phyloP scores from a whole-genome alignment of 2,888 invertebrate species.

The Caenorhabditis sp. region DNA sequence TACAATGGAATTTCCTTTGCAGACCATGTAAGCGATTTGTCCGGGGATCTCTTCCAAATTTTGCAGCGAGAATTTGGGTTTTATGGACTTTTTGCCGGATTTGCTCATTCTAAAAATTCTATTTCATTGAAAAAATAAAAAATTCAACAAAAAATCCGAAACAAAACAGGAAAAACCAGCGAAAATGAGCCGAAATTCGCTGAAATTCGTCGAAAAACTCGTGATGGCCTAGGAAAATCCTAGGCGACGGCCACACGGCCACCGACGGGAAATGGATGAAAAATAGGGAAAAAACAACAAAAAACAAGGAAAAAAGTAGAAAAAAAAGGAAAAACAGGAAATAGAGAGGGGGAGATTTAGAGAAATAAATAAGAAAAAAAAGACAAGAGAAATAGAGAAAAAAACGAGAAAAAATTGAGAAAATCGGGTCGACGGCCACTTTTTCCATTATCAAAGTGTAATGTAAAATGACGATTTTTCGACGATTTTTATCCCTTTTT shows the following conservation, averaged over 20 bases:
- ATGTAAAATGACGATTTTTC: neutral
- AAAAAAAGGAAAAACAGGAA: neutral
- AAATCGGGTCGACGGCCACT: constrained; percentile 24
- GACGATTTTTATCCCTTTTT: constrained; percentile 4
- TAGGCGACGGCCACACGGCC: constrained; percentile 25
- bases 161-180: neutral
- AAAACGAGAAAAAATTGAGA: neutral
- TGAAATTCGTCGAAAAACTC: constrained; percentile 11
- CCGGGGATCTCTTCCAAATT: constrained; percentile 48
- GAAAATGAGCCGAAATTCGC: constrained; percentile 1
- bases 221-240: constrained; percentile 29
- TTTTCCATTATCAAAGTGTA: neutral
- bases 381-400: constrained; percentile 9
- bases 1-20: constrained; percentile 52
- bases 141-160: neutral
- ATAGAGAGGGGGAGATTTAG: neutral
- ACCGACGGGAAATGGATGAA: neutral
- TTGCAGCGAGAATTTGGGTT: constrained; percentile 41
- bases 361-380: neutral
- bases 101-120: constrained; percentile 49
- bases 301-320: neutral
- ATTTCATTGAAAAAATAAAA: no score
- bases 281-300: neutral
- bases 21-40: constrained; percentile 43
- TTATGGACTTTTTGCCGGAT: constrained; percentile 25